Percentiles rank a stretch among this genome's conserved stretches.
phyloP scores from a whole-genome alignment of 2,888 invertebrate species.

The Epistrophe grossulariae region DNA sequence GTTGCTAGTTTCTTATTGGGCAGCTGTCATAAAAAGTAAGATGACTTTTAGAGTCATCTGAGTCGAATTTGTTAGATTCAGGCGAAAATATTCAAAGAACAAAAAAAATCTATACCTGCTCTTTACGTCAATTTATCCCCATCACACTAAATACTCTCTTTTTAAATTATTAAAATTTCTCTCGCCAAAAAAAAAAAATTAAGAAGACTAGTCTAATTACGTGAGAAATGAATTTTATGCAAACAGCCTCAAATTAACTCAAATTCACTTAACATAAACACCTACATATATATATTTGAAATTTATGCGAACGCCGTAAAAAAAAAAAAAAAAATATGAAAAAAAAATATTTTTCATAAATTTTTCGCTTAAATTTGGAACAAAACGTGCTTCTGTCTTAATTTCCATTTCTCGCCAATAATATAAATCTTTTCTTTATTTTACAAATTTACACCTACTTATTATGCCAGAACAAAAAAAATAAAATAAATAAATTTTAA shows the following conservation, averaged over 20 bases:
- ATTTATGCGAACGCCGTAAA: slow-evolving; percentile 21
- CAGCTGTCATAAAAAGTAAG: too few relatives aligned
- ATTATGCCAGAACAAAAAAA: slow-evolving; percentile 24
- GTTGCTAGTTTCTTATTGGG: too few relatives aligned
- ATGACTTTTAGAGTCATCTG: too few relatives aligned
- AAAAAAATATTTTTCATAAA: not conserved
- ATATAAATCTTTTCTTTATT: slow-evolving; percentile 49
- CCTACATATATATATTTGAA: slow-evolving; percentile 20
- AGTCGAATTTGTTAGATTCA: too few relatives aligned
- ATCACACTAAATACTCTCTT: too few relatives aligned
- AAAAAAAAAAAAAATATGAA: slow-evolving; percentile 2
- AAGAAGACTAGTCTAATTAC: not conserved
- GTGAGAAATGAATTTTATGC: slow-evolving; percentile 18
- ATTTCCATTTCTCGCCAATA: slow-evolving; percentile 13
- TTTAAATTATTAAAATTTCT: not conserved
- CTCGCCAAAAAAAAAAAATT: not conserved
- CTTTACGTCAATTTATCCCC: too few relatives aligned
- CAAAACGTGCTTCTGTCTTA: slow-evolving; percentile 54
- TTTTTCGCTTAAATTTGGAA: slow-evolving; percentile 43
- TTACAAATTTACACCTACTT: slow-evolving; percentile 45
- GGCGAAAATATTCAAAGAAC: too few relatives aligned
- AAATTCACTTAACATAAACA: slow-evolving; percentile 4
- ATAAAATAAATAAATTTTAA: slow-evolving; percentile 18
- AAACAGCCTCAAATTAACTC: slow-evolving; percentile 14
- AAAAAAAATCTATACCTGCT: too few relatives aligned